These are phyloP conservation scores for Eumaeus atala DNA, from an alignment of 1,140 invertebrate species.

Conservation along the genomic window DNA sequence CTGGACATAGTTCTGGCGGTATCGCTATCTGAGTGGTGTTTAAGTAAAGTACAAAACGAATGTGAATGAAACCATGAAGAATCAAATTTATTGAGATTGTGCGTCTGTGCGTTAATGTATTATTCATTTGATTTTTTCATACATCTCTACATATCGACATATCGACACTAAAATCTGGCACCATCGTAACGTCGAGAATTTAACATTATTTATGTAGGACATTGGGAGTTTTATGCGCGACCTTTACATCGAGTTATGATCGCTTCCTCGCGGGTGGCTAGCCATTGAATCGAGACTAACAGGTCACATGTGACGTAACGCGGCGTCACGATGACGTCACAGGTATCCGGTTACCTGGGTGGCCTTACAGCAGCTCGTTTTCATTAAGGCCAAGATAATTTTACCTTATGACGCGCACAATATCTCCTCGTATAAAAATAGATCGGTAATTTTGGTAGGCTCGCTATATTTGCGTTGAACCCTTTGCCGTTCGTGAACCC, in stretches of 20 bases:
- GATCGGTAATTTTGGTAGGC: conserved; percentile 26
- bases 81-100: no score
- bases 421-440: conserved; percentile 37
- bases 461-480: conserved; percentile 24
- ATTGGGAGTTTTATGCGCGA: conserved; percentile 1
- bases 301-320: conserved; percentile 37
- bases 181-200: not conserved
- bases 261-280: conserved; percentile 8
- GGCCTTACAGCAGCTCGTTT: conserved; percentile 32
- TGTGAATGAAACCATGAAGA: no score
- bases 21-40: no score
- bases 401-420: conserved; percentile 53
- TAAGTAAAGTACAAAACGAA: no score
- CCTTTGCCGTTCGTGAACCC: conserved; percentile 23
- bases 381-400: conserved; percentile 66
- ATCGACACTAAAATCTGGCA: not conserved
- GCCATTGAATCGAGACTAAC: conserved; percentile 20
- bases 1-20: no score
- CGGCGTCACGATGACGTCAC: conserved; percentile 55
- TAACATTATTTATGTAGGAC: conserved; percentile 9
- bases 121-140: no score
- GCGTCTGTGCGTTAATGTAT: no score
- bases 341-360: conserved; percentile 52
- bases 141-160: no score
- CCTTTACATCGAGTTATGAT: conserved; percentile 3